Percentiles rank a stretch among this genome's conserved stretches.
Conservation (phyloP, 2,113 vertebrate genomes). For the Tonatia bakeri region DNA sequence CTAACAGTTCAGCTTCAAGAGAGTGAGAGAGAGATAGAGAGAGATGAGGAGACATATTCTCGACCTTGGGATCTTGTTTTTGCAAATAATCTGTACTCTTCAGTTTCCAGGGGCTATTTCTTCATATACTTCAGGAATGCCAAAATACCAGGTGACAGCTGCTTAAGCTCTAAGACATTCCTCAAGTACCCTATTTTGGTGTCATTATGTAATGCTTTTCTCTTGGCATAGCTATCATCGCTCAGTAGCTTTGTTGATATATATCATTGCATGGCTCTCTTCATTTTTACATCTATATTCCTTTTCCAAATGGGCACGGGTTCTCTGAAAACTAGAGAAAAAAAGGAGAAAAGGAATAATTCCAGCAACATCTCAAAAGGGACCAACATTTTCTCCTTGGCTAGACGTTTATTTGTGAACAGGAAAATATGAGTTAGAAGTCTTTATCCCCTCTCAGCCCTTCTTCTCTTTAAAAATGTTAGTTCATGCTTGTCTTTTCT, state of each 20-base stretch:
- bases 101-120: conserved; percentile 41
- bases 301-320: not conserved
- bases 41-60: conserved; percentile 23
- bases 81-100: conserved; percentile 28
- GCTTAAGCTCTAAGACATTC: conserved; percentile 24
- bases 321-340: conserved; percentile 13
- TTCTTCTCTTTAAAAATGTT: not conserved
- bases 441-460: not conserved
- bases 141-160: conserved; percentile 52
- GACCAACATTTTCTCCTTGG: not conserved
- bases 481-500: not conserved
- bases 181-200: conserved; percentile 45
- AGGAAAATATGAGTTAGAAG: conserved; percentile 9
- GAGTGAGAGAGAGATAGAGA: not conserved
- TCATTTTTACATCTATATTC: not conserved
- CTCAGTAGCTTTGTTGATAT: not conserved
- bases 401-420: conserved; percentile 21
- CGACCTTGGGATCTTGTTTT: conserved; percentile 22
- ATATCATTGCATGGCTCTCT: not conserved
- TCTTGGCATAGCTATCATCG: not conserved
- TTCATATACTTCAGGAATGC: conserved; percentile 32
- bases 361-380: not conserved
- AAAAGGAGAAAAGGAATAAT: not conserved
- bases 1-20: not conserved
- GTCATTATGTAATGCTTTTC: conserved; percentile 35